A percentile compares a stretch with the other conserved stretches of the same genome.
Evolutionary conservation across 1,140 invertebrate species (phyloP).

Genomic region (Leucophenga varia): DNA sequence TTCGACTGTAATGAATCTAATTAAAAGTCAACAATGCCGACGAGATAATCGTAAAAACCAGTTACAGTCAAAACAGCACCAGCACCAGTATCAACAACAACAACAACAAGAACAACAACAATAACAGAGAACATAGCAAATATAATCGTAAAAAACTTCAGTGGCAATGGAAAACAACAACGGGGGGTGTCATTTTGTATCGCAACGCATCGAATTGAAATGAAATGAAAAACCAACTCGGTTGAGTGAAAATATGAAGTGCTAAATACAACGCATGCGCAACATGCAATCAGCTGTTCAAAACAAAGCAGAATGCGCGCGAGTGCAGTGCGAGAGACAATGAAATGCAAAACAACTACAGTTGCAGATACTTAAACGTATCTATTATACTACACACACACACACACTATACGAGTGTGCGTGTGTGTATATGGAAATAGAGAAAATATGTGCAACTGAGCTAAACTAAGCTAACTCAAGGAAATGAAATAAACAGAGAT

Average conservation of each 20-base stretch:
- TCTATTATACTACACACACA: too few relatives aligned
- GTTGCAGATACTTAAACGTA: neutral
- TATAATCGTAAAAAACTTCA: too few relatives aligned
- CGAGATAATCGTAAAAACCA: slow-evolving; percentile 46
- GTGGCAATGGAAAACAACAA: slow-evolving; percentile 1
- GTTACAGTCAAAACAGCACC: too few relatives aligned
- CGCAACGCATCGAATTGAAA: too few relatives aligned
- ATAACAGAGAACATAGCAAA: too few relatives aligned
- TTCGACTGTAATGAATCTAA: slow-evolving; percentile 47
- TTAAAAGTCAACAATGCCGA: slow-evolving; percentile 55
- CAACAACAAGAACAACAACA: slow-evolving; percentile 9
- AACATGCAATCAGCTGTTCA: slow-evolving; percentile 46
- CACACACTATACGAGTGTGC: slow-evolving; percentile 10
- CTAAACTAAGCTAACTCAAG: slow-evolving; percentile 32
- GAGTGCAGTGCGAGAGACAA: too few relatives aligned
- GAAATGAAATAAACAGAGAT: slow-evolving; percentile 49
- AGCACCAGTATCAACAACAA: slow-evolving; percentile 9
- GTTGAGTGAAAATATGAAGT: slow-evolving; percentile 7
- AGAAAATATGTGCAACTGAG: slow-evolving; percentile 9
- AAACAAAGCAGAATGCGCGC: slow-evolving; percentile 7
- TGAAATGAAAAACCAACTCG: neutral
- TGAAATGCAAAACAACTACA: too few relatives aligned
- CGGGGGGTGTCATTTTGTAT: too few relatives aligned
- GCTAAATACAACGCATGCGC: slow-evolving; percentile 39
- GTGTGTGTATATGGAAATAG: slow-evolving; percentile 12